Evolutionary conservation across 2,797 vertebrate species (phyloP).

Genomic region (Cichlasoma orientale): DNA sequence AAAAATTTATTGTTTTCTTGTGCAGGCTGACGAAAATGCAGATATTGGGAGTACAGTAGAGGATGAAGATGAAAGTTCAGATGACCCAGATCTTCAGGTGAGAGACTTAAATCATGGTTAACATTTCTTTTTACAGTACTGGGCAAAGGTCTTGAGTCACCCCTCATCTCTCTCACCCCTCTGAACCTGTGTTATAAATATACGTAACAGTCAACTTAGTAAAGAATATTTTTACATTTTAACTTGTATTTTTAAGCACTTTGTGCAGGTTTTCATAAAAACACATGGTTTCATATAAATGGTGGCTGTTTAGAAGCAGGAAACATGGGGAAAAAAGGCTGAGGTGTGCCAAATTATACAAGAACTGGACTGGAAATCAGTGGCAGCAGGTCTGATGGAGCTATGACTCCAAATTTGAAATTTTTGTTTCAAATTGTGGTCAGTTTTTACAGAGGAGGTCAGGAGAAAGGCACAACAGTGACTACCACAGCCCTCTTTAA

Average conservation of each 20-base stretch:
- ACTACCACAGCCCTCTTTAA: neutral
- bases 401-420: neutral
- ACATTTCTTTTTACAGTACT: no score
- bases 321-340: neutral
- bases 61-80: slow-evolving; percentile 81
- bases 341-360: neutral
- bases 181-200: no score
- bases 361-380: neutral
- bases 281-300: neutral
- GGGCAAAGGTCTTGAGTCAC: neutral
- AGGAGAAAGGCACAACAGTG: neutral
- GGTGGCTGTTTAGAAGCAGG: no score
- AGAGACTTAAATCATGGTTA: slow-evolving; percentile 21
- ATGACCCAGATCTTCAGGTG: slow-evolving; percentile 90
- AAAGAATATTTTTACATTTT: no score
- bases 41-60: slow-evolving; percentile 70
- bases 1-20: neutral
- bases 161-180: neutral
- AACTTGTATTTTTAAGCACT: no score
- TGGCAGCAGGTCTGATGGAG: neutral
- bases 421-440: neutral
- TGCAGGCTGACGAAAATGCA: slow-evolving; percentile 91
- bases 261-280: neutral
- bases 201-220: no score
- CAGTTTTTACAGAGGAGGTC: neutral